Conservation (phyloP, 2,113 vertebrate species). For the Grus americana region DNA sequence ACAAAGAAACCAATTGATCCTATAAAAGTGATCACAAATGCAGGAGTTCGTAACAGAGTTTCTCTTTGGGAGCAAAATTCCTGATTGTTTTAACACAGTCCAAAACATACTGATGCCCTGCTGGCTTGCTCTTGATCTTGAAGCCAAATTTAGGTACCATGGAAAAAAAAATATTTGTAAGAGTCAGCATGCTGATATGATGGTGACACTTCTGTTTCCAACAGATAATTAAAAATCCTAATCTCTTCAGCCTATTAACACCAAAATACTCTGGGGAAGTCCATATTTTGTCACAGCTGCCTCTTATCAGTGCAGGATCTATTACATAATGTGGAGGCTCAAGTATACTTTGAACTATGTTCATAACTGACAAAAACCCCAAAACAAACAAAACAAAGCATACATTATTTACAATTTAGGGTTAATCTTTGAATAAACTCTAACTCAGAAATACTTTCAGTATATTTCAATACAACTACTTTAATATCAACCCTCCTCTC, state of each 20-base stretch:
- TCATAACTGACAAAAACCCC: neutral
- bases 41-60: neutral
- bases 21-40: neutral
- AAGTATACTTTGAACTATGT: neutral
- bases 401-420: neutral
- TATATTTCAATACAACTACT: neutral
- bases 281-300: neutral
- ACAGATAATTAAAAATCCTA: neutral
- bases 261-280: neutral
- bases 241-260: neutral
- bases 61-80: neutral
- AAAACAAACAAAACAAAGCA: rapidly evolving
- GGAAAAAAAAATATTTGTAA: neutral
- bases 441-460: neutral
- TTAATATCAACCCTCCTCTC: neutral
- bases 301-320: neutral
- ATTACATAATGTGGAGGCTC: neutral
- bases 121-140: neutral
- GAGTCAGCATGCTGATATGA: neutral
- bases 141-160: neutral
- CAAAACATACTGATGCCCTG: rapidly evolving
- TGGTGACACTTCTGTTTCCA: neutral
- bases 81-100: neutral
- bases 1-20: neutral
- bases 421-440: neutral